Base-by-base conservation (phyloP, 1,140 invertebrate genomes). In the Piezodorus guildinii region DNA sequence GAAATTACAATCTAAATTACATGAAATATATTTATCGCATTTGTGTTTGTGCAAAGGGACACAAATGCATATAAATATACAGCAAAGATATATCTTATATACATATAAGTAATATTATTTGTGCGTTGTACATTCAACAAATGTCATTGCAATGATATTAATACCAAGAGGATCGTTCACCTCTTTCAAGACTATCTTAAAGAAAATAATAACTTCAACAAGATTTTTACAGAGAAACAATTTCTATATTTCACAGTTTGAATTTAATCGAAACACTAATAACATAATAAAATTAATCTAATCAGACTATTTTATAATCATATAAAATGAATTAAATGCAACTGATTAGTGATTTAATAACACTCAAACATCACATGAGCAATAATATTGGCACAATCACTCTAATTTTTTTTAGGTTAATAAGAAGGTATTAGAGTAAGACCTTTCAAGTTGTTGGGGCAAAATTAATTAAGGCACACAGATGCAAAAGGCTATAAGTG, bases 81-180 rank as follows among this genome's bases (percentile, higher is more conserved):
- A 17, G n/a, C n/a, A 19, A 49, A 49, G n/a, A 49, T 21, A 49
- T 49, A 49, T 49, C n/a, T 21, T 19, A 49, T 49, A 49, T 49
- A 49, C 21, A 6, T 21, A 49, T 49, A 49, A 49, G n/a, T n/a
- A 49, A 49, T 49, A 49, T 49, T 49, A 49, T 49, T 49, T 49
- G 46, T 49, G 46, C 46, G 46, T 49, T 49, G 16, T 49, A 49
- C 46, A 49, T 49, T 49, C 21, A 49, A 49, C 46, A 49, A 49
- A 49, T 49, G 46, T 49, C 46, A 49, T 49, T 49, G 46, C 46
- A 49, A 49, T 49, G 46, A 49, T 49, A 49, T 21, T 21, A 49
- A 49, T 49, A 49, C 14, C 46, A 39, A 39, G 34, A 39, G 34
- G 34, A 10, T 39, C 34, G 12, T 10, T 39, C 9, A 8, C 12